phyloP scores from a whole-genome alignment of 2,888 invertebrate genomes.

The Lycia hirtaria region DNA sequence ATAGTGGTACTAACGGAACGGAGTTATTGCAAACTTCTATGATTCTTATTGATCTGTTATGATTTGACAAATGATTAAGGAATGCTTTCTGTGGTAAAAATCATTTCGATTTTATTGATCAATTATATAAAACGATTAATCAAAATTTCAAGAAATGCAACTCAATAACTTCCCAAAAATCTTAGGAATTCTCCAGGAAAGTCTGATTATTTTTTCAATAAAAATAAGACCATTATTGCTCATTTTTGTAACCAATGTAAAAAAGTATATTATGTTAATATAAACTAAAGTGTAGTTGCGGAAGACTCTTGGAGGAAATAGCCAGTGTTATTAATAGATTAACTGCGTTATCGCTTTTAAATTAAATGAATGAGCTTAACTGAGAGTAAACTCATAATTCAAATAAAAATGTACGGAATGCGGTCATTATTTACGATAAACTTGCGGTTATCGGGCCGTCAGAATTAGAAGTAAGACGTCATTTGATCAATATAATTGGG shows the following conservation, averaged over 20 bases:
- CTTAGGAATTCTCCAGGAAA: no score
- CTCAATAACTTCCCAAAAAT: no score
- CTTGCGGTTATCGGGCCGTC: conserved; percentile 31
- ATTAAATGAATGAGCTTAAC: not conserved
- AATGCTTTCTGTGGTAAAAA: not conserved
- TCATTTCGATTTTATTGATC: no score
- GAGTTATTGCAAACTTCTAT: not conserved
- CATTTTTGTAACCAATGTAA: no score
- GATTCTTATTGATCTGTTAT: no score
- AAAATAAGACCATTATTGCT: no score
- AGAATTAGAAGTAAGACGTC: conserved; percentile 32
- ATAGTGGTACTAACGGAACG: not conserved
- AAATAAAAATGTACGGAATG: not conserved
- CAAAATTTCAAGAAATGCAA: no score
- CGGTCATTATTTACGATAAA: conserved; percentile 22
- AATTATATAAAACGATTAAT: no score
- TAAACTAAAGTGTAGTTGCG: not conserved
- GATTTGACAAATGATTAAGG: not conserved
- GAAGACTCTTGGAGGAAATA: not conserved
- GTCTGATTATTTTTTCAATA: no score
- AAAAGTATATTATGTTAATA: not conserved
- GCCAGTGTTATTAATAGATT: not conserved
- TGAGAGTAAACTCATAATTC: not conserved
- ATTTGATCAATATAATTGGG: conserved; percentile 17
- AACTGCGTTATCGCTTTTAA: not conserved